phyloP scores from a whole-genome alignment of 1,140 invertebrate species.

The Drosophila persimilis region DNA sequence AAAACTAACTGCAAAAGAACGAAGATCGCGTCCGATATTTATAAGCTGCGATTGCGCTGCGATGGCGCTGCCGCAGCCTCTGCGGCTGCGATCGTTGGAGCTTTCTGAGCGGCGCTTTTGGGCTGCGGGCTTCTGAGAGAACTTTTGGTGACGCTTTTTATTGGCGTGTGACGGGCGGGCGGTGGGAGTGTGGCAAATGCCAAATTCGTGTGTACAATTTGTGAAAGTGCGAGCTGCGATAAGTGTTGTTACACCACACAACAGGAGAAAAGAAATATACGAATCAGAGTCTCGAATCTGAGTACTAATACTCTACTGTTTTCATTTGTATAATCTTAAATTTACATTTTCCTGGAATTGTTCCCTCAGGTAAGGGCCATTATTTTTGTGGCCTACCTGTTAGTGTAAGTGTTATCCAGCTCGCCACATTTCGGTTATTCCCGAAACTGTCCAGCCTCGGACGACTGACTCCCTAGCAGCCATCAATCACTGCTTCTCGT shows the following conservation, averaged over 20 bases:
- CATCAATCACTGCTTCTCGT: constrained; percentile 36
- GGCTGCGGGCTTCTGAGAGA: constrained; percentile 32
- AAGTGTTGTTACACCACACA: constrained; percentile 41
- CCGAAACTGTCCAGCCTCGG: constrained; percentile 20
- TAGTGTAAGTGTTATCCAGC: neutral
- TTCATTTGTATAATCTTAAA: too few species aligned
- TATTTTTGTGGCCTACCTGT: constrained; percentile 16
- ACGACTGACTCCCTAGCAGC: constrained; percentile 6
- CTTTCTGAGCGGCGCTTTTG: constrained; percentile 26
- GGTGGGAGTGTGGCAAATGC: constrained; percentile 36
- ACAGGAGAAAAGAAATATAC: constrained; percentile 4
- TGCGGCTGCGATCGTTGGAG: constrained; percentile 25
- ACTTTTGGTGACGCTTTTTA: constrained; percentile 37
- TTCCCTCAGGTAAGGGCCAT: neutral
- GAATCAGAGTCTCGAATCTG: too few species aligned
- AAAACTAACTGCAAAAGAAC: constrained; percentile 68
- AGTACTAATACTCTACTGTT: too few species aligned
- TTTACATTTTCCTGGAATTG: neutral
- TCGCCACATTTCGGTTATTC: constrained; percentile 25
- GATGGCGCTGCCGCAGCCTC: neutral
- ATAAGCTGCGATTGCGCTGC: constrained; percentile 52
- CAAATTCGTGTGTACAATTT: constrained; percentile 50
- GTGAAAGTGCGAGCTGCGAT: constrained; percentile 62
- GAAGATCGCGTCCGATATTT: constrained; percentile 50
- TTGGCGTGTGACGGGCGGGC: neutral